Evolutionary conservation across 1,140 invertebrate species (phyloP).

Genomic region (Pseudomyrmex cubaensis): DNA sequence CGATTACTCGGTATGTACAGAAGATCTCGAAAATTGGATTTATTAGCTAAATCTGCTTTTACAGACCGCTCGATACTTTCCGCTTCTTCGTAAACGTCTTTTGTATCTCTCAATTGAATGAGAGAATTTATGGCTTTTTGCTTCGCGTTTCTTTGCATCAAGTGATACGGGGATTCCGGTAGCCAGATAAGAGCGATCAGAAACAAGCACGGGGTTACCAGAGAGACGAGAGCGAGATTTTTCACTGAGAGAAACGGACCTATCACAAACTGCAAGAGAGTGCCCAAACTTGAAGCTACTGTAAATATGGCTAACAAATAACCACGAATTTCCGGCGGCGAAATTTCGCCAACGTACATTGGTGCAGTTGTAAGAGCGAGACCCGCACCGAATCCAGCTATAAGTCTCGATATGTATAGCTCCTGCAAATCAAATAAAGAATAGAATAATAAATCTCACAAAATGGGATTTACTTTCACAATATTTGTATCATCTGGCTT

Average conservation of each 20-base stretch:
- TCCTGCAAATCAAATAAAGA: conserved; percentile 47
- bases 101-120: conserved; percentile 85
- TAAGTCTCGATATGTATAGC: conserved; percentile 72
- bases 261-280: conserved; percentile 88
- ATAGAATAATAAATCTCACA: background rate
- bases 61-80: conserved; percentile 87
- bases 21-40: conserved; percentile 86
- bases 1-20: conserved; percentile 86
- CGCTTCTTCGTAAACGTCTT: conserved; percentile 87
- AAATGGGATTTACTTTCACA: too few relatives aligned
- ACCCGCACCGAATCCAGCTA: conserved; percentile 88
- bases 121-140: conserved; percentile 87
- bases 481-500: too few relatives aligned
- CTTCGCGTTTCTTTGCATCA: conserved; percentile 85
- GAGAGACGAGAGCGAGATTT: conserved; percentile 85
- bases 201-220: conserved; percentile 85
- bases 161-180: conserved; percentile 91
- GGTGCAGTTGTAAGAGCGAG: conserved; percentile 87
- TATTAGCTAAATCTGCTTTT: conserved; percentile 85
- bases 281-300: conserved; percentile 86
- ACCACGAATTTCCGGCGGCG: conserved; percentile 88
- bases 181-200: conserved; percentile 87
- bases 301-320: conserved; percentile 87
- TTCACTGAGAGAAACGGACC: conserved; percentile 87
- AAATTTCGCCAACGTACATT: conserved; percentile 88